A percentile compares a stretch with the other conserved stretches of the same genome.
phyloP scores from a whole-genome alignment of 2,797 vertebrate species.

The Alectoris magna region DNA sequence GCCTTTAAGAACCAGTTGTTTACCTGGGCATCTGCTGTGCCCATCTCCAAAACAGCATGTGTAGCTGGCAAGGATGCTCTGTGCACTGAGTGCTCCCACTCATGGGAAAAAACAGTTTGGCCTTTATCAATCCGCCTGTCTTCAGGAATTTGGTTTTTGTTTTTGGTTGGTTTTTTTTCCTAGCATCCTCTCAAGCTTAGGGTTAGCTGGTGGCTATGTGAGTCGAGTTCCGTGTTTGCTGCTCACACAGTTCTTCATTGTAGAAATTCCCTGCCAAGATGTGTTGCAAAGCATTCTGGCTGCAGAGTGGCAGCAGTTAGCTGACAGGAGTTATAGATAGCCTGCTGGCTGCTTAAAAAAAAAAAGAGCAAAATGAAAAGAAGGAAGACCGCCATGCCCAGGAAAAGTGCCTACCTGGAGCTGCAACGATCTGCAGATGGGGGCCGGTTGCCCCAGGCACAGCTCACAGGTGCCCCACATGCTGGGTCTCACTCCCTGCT shows the following conservation, averaged over 20 bases:
- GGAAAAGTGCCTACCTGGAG: not conserved
- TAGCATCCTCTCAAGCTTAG: not conserved
- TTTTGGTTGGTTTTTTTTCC: not conserved
- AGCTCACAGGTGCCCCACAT: too few species aligned
- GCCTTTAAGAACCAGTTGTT: slow-evolving; percentile 1
- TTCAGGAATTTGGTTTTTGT: not conserved
- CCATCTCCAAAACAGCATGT: not conserved
- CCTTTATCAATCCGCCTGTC: not conserved
- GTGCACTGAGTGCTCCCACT: not conserved
- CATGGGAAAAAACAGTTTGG: not conserved
- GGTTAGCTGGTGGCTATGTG: not conserved
- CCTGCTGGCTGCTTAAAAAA: not conserved
- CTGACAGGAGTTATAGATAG: not conserved
- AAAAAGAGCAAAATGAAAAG: not conserved
- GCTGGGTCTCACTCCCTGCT: not conserved
- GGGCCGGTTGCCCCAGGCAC: too few species aligned
- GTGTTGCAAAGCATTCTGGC: not conserved
- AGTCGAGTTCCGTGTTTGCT: not conserved
- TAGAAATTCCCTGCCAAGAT: not conserved
- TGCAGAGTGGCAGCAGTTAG: not conserved
- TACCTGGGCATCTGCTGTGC: not conserved
- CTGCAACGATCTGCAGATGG: not conserved
- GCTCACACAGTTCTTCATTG: not conserved
- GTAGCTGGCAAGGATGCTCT: not conserved
- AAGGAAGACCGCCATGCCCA: not conserved